Evolutionary conservation across 2,797 vertebrate genomes (phyloP), one percentile per base, ranked within the genome.

Genomic region (Microhierax caerulescens): DNA sequence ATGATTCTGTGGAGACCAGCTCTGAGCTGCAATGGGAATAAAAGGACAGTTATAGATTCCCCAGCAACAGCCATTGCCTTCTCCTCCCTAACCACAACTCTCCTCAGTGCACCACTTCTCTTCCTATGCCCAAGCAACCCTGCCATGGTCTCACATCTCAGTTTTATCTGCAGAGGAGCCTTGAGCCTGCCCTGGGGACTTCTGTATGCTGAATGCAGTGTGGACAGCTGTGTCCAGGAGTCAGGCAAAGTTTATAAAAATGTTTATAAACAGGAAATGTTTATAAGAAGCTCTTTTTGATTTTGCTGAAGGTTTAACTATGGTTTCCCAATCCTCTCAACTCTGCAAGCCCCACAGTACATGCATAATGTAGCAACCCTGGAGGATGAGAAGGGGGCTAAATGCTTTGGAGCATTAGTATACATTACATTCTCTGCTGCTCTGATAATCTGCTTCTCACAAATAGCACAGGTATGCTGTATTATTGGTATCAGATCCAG

Each of bases 201-300:
- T n/a, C 27, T 23, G 11, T 12, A 3, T 5, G 12, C 64, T 41
- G 64, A 32, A 13, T 13, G 10, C 12, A 10, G 19, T 0, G 0
- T 3, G 17, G 54, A 24, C 48, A 60, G 47, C 73, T 37, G 22
- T 5, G 19, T n/a, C n/a, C 56, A 45, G 60, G 15, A 28, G 21
- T 23, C 53, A 43, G 30, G 37, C 13, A 37, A 65, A 64, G 51
- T 1, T 39, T 39, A 39, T 39, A 39, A 39, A 39, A 39, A 39
- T 39, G 37, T 39, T 39, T 39, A 39, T 39, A 39, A 39, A 39
- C 37, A 5, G 51, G 43, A 79, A 63, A 79, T 2, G 3, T 3
- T 48, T 72, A 13, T 12, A 6, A 64, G 81, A 83, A 72, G 19
- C 39, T 72, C 9, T 4, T 65, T 30, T 24, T 28, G 13, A 9